Evolutionary conservation across 1,140 invertebrate species (phyloP).

Genomic region (Macrocentrus cingulum): DNA sequence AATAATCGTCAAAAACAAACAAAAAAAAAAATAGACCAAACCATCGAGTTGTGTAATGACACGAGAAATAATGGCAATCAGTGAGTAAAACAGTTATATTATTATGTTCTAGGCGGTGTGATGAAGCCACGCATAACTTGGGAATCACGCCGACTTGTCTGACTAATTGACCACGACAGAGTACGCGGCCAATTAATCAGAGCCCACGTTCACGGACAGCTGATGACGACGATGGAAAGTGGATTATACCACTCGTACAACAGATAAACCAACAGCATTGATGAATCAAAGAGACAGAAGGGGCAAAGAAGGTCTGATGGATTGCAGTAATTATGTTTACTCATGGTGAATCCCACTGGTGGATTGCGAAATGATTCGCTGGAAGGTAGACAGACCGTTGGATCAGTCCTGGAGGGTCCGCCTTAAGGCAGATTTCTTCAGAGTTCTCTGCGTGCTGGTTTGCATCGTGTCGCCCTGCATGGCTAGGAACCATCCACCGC

Average conservation of each 20-base stretch:
- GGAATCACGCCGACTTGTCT: constrained; percentile 16
- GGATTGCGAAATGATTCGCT: constrained; percentile 16
- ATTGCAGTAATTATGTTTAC: constrained; percentile 21
- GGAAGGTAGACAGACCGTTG: neutral
- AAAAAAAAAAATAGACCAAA: too few species aligned
- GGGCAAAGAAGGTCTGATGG: neutral
- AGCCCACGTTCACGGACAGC: too few species aligned
- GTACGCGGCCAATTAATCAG: constrained; percentile 23
- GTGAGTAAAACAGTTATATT: neutral
- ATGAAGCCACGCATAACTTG: constrained; percentile 19
- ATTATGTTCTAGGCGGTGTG: constrained; percentile 13
- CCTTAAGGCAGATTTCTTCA: constrained; percentile 15
- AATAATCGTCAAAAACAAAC: neutral
- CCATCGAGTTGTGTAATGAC: neutral
- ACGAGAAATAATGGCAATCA: neutral
- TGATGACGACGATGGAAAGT: neutral
- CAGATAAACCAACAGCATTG: neutral
- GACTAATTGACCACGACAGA: constrained; percentile 25
- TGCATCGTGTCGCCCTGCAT: constrained; percentile 25
- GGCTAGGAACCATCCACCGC: constrained; percentile 73
- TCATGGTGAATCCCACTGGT: neutral
- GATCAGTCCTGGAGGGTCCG: constrained; percentile 22
- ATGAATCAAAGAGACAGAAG: constrained; percentile 11
- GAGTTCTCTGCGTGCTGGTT: constrained; percentile 16
- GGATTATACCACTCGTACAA: neutral